A percentile compares a stretch with the other conserved stretches of the same genome.
phyloP scores from a whole-genome alignment of 2,797 vertebrate species.

The Phoebastria nigripes region DNA sequence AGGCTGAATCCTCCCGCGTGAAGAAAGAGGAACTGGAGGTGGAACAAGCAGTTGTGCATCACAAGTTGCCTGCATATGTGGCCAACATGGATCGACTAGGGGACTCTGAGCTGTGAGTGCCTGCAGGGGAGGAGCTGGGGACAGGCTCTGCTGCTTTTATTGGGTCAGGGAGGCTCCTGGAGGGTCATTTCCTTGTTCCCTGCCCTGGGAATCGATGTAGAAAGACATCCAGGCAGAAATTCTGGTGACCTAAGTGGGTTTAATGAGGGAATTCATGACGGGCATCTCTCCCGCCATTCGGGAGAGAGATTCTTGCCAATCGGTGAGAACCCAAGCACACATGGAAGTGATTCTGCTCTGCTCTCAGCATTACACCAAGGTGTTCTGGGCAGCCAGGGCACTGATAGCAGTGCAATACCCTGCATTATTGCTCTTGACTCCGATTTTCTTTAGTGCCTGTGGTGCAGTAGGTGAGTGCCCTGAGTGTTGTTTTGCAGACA shows the following conservation, averaged over 20 bases:
- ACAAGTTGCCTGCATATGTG: constrained; percentile 91
- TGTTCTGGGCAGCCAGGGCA: not conserved
- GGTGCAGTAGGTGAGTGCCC: not conserved
- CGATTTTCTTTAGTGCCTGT: not conserved
- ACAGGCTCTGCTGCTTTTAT: not conserved
- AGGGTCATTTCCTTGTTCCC: not conserved
- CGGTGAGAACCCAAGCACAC: not conserved
- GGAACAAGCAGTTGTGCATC: constrained; percentile 79
- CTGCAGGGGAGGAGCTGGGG: not conserved
- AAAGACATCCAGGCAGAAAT: not conserved
- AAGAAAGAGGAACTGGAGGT: constrained; percentile 82
- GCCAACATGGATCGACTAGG: constrained; percentile 96
- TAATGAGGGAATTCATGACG: not conserved
- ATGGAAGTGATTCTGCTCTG: not conserved
- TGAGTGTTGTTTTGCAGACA: not conserved
- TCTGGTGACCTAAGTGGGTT: not conserved
- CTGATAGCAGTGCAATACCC: not conserved
- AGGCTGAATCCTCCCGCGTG: constrained; percentile 81
- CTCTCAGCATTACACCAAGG: not conserved
- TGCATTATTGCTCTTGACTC: not conserved
- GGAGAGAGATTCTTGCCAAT: not conserved
- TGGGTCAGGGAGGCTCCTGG: not conserved
- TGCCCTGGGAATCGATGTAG: not conserved
- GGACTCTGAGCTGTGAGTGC: constrained; percentile 95
- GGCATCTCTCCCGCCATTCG: not conserved